phyloP scores from a whole-genome alignment of 2,113 vertebrate genomes.

The Colistium nudipinnis region DNA sequence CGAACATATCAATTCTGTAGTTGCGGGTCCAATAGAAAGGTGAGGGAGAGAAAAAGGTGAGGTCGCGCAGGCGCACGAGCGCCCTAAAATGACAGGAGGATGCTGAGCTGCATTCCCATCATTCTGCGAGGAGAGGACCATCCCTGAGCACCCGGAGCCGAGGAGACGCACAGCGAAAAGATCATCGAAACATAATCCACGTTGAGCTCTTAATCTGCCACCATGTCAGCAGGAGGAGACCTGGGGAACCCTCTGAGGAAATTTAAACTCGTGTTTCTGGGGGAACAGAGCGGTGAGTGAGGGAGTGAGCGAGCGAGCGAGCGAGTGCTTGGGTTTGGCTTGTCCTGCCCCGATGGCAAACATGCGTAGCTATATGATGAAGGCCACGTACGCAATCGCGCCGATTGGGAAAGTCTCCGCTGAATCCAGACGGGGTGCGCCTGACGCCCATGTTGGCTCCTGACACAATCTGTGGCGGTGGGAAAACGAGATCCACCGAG shows the following conservation, averaged over 20 bases:
- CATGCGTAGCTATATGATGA: constrained; percentile 46
- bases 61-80: constrained; percentile 81
- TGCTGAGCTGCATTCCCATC: constrained; percentile 82
- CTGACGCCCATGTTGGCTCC: constrained; percentile 41
- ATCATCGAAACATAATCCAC: constrained; percentile 42
- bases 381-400: constrained; percentile 53
- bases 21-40: constrained; percentile 43
- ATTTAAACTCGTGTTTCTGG: constrained; percentile 96
- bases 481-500: constrained; percentile 54
- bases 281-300: constrained; percentile 94
- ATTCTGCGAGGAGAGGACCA: constrained; percentile 76
- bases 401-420: constrained; percentile 26
- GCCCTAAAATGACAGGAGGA: constrained; percentile 72
- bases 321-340: constrained; percentile 35
- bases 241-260: constrained; percentile 95
- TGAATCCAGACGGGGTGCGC: not conserved
- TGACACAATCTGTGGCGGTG: constrained; percentile 34
- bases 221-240: constrained; percentile 92
- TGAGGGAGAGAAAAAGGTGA: constrained; percentile 73
- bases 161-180: constrained; percentile 60
- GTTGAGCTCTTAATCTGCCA: constrained; percentile 67
- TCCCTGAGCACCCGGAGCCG: constrained; percentile 63
- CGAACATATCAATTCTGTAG: not conserved
- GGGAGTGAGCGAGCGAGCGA: too few relatives aligned
- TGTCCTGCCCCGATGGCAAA: constrained; percentile 38